Percentiles rank a stretch among this genome's conserved stretches.
These are phyloP conservation scores for Mastomys natalensis DNA, from an alignment of 2,113 vertebrate species.

Conservation along the genomic window DNA sequence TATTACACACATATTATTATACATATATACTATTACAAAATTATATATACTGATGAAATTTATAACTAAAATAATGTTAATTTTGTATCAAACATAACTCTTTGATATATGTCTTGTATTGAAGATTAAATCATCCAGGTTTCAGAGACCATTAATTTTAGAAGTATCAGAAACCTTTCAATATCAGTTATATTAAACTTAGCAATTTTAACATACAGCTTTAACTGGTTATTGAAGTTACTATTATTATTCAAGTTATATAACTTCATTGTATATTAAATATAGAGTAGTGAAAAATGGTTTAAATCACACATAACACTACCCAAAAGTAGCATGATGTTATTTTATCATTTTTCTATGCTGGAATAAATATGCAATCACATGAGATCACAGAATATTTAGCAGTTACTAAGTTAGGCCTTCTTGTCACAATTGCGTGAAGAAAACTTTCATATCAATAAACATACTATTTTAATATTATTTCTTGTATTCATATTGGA, in stretches of 20 bases:
- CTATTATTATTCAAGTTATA: background rate
- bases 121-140: slow-evolving; percentile 14
- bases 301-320: background rate
- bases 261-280: slow-evolving; percentile 1
- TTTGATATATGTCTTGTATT: slow-evolving; percentile 17
- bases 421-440: slow-evolving; percentile 6
- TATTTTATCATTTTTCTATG: slow-evolving; percentile 34
- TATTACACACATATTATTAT: too few species aligned
- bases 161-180: slow-evolving; percentile 27
- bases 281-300: background rate
- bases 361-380: background rate
- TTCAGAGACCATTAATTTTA: slow-evolving; percentile 17
- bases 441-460: slow-evolving; percentile 26
- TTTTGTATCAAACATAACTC: slow-evolving; percentile 8
- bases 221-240: background rate
- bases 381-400: background rate
- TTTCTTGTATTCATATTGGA: slow-evolving; percentile 33
- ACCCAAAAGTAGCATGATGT: background rate
- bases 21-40: background rate
- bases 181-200: background rate
- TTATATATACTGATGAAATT: background rate
- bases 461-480: background rate
- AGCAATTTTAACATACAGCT: background rate
- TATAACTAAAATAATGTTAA: slow-evolving; percentile 2
- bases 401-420: background rate